Conservation (phyloP, 2,888 invertebrate genomes). For the Eulithis testata region DNA sequence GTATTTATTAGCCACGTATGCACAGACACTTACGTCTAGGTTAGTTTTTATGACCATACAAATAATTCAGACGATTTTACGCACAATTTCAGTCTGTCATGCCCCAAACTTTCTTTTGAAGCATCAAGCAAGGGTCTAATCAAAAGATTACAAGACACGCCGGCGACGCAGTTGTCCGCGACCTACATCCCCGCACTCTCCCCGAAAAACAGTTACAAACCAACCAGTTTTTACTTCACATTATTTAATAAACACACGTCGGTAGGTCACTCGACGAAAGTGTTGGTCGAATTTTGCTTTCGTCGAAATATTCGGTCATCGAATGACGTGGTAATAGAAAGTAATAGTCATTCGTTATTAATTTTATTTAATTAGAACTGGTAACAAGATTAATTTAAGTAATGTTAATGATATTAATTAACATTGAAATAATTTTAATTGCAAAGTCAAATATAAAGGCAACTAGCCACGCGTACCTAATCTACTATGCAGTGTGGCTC, state of each 20-base stretch:
- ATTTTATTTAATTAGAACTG: conserved; percentile 41
- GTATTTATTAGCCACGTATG: no score
- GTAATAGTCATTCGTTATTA: conserved; percentile 66
- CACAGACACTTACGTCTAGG: not conserved
- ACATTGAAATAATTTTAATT: conserved; percentile 5
- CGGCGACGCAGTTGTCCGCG: conserved; percentile 50
- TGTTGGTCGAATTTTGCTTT: conserved; percentile 82
- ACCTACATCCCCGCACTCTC: conserved; percentile 63
- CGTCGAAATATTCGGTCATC: conserved; percentile 66
- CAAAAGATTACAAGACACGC: conserved; percentile 29
- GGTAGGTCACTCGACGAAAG: conserved; percentile 78
- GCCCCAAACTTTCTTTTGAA: not conserved
- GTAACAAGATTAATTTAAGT: conserved; percentile 15
- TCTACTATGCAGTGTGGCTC: not conserved
- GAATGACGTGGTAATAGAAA: conserved; percentile 69
- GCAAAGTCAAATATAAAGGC: not conserved
- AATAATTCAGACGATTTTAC: not conserved
- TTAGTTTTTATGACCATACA: not conserved
- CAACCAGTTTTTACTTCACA: conserved; percentile 75
- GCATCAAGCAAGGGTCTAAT: conserved; percentile 22
- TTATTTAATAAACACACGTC: conserved; percentile 55
- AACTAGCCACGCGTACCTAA: not conserved
- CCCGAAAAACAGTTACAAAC: conserved; percentile 68
- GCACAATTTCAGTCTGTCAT: conserved; percentile 4
- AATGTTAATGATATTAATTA: conserved; percentile 13